Percentiles rank a stretch among this genome's conserved stretches.
These are phyloP conservation scores for Callorhinus ursinus DNA, from an alignment of 2,113 vertebrate species.

Conservation along the genomic window DNA sequence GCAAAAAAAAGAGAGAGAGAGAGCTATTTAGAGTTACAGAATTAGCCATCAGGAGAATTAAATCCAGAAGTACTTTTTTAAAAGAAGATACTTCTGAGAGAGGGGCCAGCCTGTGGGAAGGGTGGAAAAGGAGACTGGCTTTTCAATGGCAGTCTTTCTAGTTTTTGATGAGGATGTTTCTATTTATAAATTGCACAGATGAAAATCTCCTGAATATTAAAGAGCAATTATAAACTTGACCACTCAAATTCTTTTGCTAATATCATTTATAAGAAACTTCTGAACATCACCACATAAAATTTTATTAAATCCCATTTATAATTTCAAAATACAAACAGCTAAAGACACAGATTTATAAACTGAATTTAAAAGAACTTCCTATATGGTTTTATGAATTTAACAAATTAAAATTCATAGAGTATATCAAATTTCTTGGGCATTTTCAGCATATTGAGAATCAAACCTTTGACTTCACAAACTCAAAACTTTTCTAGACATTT, in stretches of 20 bases:
- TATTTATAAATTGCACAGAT: neutral
- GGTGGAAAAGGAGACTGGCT: neutral
- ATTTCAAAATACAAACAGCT: conserved; percentile 6
- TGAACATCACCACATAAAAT: neutral
- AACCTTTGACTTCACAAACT: neutral
- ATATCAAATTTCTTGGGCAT: neutral
- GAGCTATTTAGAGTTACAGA: neutral
- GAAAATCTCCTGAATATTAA: neutral
- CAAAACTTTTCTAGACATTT: neutral
- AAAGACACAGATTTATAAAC: neutral
- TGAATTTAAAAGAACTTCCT: neutral
- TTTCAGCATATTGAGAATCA: neutral
- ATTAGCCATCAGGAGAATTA: neutral
- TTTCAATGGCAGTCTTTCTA: neutral
- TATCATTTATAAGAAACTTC: neutral
- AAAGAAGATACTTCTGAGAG: neutral
- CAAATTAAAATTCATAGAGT: neutral
- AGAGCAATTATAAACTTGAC: neutral
- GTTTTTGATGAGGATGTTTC: neutral
- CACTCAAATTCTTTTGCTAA: neutral
- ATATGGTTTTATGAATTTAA: neutral
- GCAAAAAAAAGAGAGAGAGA: neutral
- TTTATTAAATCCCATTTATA: neutral
- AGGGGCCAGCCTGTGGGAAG: neutral
- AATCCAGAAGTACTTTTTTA: neutral